A percentile compares a stretch with the other conserved stretches of the same genome.
Evolutionary conservation across 1,140 invertebrate genomes (phyloP).

Genomic region (Temnothorax curvispinosus): DNA sequence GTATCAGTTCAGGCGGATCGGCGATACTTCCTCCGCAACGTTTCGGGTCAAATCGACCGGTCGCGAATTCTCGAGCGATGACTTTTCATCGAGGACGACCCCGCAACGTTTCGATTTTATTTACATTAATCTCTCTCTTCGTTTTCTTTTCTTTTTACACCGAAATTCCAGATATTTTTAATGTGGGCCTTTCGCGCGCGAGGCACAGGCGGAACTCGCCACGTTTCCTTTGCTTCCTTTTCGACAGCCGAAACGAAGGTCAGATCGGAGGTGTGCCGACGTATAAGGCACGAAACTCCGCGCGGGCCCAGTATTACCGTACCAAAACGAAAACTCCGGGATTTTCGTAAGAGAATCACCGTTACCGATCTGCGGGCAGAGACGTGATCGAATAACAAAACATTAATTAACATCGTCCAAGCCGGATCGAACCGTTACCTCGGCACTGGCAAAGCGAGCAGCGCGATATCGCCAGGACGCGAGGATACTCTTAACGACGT

Average conservation of each 20-base stretch:
- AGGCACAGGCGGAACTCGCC: neutral
- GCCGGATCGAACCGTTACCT: constrained; percentile 32
- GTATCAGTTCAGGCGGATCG: neutral
- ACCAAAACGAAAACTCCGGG: constrained; percentile 9
- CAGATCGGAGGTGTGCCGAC: neutral
- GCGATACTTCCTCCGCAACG: neutral
- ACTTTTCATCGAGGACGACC: neutral
- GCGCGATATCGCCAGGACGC: constrained; percentile 18
- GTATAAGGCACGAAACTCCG: constrained; percentile 14
- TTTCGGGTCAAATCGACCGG: neutral
- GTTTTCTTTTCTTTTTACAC: neutral
- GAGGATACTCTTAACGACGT: constrained; percentile 37
- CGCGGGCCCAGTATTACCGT: neutral
- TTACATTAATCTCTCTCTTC: neutral
- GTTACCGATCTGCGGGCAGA: constrained; percentile 21
- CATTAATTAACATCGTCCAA: constrained; percentile 35
- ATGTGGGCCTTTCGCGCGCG: neutral
- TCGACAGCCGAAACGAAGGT: constrained; percentile 36
- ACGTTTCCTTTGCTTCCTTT: constrained; percentile 28
- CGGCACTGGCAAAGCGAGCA: constrained; percentile 5
- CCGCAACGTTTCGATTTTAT: neutral
- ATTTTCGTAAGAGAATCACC: constrained; percentile 45
- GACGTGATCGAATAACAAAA: constrained; percentile 45
- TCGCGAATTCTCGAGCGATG: neutral
- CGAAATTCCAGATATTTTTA: constrained; percentile 2